Evolutionary conservation across 2,888 invertebrate species (phyloP), one percentile per base, ranked within the genome.

Genomic region (Prenolepis imparis): DNA sequence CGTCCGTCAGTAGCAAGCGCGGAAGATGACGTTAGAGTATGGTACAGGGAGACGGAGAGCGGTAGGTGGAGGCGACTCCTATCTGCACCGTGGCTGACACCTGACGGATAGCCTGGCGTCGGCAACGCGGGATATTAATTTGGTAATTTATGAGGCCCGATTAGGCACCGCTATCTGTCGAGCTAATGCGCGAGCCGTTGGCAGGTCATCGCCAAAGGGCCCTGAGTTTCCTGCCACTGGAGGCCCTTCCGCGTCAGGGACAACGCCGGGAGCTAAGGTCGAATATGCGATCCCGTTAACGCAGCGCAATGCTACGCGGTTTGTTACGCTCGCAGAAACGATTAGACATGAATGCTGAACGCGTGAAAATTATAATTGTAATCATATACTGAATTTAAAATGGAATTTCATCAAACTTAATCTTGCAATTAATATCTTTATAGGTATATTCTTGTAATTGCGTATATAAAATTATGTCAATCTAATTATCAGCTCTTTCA

Each of bases 131-230:
- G 93, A 94, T 94, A 94, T 94, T 94, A 94, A 94, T 94, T 94
- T 94, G 93, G 92, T 94, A 94, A 94, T 94, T 94, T 94, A 94
- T 93, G 93, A 91, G 91, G 89, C 90, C 92, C 94, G 94, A 94
- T 94, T 94, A 94, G 93, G 92, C 93, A 91, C 91, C 92, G 93
- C 92, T 94, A 94, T 94, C 93, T 92, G 93, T 94, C 92, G 91
- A 89, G 91, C 93, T 94, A 94, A 94, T 93, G 94, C 93, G 93
- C 92, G 92, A 94, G 92, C 92, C 93, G 93, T 94, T 93, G 94
- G 93, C 94, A 92, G 94, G 93, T 94, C 92, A 93, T 92, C 92
- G 92, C 91, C 90, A 78, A 88, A 90, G 90, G 90, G 90, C 89
- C 82, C 89, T 84, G 87, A 84, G 75, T 84, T 87, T 82, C 88